A percentile compares a stretch with the other conserved stretches of the same genome.
Evolutionary conservation across 2,888 invertebrate genomes (phyloP).

Genomic region (Cordilura impudica): DNA sequence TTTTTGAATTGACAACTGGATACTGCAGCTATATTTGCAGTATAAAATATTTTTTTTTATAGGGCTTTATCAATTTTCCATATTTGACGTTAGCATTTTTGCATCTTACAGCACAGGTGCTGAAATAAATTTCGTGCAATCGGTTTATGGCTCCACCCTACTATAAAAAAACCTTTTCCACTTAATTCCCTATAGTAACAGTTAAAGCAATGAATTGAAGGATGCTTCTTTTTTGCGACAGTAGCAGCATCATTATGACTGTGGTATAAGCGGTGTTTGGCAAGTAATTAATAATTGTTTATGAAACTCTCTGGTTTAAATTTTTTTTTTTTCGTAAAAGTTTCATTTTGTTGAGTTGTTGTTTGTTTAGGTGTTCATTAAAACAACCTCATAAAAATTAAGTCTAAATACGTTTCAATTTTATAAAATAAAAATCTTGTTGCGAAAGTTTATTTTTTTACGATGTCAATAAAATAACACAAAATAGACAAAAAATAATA

Average conservation of each 20-base stretch:
- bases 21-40: no score
- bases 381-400: slow-evolving; percentile 7
- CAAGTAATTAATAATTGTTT: slow-evolving; percentile 44
- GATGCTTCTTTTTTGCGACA: background rate
- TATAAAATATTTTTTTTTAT: no score
- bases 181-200: no score
- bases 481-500: slow-evolving; percentile 38
- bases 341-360: background rate
- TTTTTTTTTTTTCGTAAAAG: slow-evolving; percentile 7
- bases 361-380: background rate
- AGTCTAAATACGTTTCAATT: background rate
- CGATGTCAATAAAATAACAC: slow-evolving; percentile 16
- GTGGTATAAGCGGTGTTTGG: background rate
- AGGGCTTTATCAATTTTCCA: no score
- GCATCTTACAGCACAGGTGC: no score
- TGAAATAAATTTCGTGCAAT: no score
- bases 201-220: no score
- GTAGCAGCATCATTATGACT: background rate
- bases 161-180: no score
- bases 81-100: no score
- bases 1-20: no score
- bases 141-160: no score
- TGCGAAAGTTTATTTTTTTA: slow-evolving; percentile 33
- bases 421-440: slow-evolving; percentile 21
- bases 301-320: slow-evolving; percentile 12